phyloP scores from a whole-genome alignment of 2,113 vertebrate species.

The Murina feae region DNA sequence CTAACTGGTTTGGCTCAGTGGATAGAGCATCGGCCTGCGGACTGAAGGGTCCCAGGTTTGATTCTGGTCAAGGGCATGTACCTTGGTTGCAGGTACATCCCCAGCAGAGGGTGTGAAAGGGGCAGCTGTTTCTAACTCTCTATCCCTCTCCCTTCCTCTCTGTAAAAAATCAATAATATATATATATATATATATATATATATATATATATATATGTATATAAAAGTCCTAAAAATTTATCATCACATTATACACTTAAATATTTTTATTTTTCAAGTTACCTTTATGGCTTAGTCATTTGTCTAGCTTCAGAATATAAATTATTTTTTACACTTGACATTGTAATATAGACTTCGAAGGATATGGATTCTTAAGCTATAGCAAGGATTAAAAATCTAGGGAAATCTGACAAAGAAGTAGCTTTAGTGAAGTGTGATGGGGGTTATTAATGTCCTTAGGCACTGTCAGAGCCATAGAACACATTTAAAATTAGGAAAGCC shows the following conservation, averaged over 20 bases:
- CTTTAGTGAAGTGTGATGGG: not conserved
- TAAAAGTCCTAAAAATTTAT: not conserved
- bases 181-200: no score
- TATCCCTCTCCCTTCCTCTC: no score
- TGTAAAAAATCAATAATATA: no score
- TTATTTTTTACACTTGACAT: not conserved
- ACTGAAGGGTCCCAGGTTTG: no score
- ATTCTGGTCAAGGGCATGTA: no score
- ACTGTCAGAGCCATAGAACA: not conserved
- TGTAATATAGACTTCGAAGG: not conserved
- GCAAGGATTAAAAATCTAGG: not conserved
- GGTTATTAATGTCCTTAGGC: not conserved
- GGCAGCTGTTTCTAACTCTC: no score
- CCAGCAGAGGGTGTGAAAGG: no score
- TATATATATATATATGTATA: no score
- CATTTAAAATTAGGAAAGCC: not conserved
- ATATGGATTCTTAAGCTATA: not conserved
- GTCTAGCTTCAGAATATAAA: not conserved
- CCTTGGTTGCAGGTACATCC: no score
- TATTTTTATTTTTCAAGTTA: not conserved
- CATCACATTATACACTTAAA: not conserved
- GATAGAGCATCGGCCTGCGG: no score
- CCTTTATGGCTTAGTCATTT: not conserved
- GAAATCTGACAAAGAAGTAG: not conserved
- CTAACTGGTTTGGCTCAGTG: no score